Evolutionary conservation across 2,113 vertebrate species (phyloP).

Genomic region (Pseudorasbora parva): DNA sequence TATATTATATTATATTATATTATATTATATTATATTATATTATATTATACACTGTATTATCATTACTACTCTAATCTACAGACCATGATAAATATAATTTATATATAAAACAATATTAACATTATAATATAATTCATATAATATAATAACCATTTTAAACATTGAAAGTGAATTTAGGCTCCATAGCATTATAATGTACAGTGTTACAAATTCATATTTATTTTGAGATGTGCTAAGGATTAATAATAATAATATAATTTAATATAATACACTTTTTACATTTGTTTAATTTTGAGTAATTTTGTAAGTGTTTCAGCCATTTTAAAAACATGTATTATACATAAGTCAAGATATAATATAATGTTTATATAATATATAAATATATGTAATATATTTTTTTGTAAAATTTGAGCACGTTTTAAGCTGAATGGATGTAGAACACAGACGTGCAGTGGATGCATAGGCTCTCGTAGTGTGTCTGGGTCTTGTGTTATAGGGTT

Average conservation of each 20-base stretch:
- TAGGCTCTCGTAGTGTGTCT: neutral
- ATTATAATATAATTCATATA: too few species aligned
- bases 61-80: too few species aligned
- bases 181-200: neutral
- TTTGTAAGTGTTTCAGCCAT: neutral
- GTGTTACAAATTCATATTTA: neutral
- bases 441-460: neutral
- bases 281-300: too few species aligned
- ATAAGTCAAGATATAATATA: neutral
- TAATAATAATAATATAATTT: too few species aligned
- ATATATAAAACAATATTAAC: too few species aligned
- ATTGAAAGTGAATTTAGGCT: neutral
- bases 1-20: neutral
- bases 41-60: too few species aligned
- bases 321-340: neutral
- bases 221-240: neutral
- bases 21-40: neutral
- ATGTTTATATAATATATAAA: neutral
- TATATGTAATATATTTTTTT: neutral
- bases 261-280: too few species aligned
- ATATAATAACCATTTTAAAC: neutral
- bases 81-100: too few species aligned
- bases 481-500: constrained; percentile 54
- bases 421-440: neutral
- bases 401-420: neutral